Conservation (phyloP, 37 sponge, comb jelly and placozoan species). For the Trichoplax adhaerens region DNA sequence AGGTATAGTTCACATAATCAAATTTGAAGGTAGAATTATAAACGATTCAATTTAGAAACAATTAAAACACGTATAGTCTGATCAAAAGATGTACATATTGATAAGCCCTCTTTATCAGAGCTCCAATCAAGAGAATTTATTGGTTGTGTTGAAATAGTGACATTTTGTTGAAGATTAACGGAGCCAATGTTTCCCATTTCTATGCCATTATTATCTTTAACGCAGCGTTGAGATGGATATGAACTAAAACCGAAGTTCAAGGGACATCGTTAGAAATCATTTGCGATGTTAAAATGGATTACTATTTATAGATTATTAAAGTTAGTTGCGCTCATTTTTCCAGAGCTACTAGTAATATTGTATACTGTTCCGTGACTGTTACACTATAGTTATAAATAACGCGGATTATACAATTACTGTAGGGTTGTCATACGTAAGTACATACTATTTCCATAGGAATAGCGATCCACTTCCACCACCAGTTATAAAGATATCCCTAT, state of each 20-base stretch:
- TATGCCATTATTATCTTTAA: conserved; percentile 34
- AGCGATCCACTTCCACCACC: conserved; percentile 74
- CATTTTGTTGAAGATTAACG: conserved; percentile 73
- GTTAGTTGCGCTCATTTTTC: no score
- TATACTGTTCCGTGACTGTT: no score
- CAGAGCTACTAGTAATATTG: no score
- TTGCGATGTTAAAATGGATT: no score
- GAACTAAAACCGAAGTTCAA: conserved; percentile 23
- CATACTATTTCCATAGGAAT: conserved; percentile 98
- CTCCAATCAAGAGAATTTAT: conserved; percentile 93
- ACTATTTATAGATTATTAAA: no score
- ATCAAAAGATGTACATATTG: conserved; percentile 87
- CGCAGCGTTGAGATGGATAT: conserved; percentile 57
- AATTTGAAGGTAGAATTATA: conserved; percentile 14
- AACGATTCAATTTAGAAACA: conserved; percentile 74
- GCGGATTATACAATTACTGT: neutral
- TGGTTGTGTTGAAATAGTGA: conserved; percentile 83
- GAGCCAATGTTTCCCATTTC: conserved; percentile 75
- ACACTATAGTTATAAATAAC: no score
- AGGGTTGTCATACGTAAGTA: neutral
- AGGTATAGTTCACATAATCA: no score
- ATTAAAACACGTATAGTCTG: conserved; percentile 85
- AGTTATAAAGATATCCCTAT: conserved; percentile 90
- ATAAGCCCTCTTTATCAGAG: conserved; percentile 90
- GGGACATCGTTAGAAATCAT: no score